Evolutionary conservation across 2,113 vertebrate genomes (phyloP).

Genomic region (Malurus cyaneus): DNA sequence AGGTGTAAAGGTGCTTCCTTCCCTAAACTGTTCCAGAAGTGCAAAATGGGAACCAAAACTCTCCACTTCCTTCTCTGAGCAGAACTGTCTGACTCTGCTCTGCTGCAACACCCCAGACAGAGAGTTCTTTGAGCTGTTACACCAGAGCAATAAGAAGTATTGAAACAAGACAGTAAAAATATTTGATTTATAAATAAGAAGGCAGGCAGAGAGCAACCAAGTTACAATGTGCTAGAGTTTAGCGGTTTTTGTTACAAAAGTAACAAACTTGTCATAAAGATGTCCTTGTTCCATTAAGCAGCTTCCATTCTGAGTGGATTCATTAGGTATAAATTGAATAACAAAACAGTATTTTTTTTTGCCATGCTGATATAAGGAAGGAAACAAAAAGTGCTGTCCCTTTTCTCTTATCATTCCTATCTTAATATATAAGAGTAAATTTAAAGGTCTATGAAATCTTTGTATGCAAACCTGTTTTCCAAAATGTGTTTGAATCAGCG

Average conservation of each 20-base stretch:
- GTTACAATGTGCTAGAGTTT: not conserved
- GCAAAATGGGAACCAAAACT: constrained; percentile 89
- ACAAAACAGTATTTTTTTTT: not conserved
- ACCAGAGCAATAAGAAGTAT: constrained; percentile 54
- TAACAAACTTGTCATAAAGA: not conserved
- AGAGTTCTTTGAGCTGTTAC: constrained; percentile 66
- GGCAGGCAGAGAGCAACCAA: not conserved
- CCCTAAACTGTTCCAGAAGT: constrained; percentile 90
- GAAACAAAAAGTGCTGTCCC: not conserved
- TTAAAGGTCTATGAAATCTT: not conserved
- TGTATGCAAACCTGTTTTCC: not conserved
- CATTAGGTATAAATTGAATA: not conserved
- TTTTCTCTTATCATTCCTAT: not conserved
- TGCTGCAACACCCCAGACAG: constrained; percentile 65
- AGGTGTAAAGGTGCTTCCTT: constrained; percentile 99
- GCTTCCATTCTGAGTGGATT: not conserved
- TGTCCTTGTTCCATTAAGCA: not conserved
- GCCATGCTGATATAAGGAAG: not conserved
- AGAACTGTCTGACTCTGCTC: constrained; percentile 71
- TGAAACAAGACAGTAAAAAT: constrained; percentile 33
- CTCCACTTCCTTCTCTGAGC: constrained; percentile 80
- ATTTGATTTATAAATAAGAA: constrained; percentile 62
- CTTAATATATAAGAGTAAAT: not conserved
- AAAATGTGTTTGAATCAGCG: not conserved
- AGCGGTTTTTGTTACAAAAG: constrained; percentile 24